Conservation (phyloP, 2,113 vertebrate genomes). For the Albula goreensis region DNA sequence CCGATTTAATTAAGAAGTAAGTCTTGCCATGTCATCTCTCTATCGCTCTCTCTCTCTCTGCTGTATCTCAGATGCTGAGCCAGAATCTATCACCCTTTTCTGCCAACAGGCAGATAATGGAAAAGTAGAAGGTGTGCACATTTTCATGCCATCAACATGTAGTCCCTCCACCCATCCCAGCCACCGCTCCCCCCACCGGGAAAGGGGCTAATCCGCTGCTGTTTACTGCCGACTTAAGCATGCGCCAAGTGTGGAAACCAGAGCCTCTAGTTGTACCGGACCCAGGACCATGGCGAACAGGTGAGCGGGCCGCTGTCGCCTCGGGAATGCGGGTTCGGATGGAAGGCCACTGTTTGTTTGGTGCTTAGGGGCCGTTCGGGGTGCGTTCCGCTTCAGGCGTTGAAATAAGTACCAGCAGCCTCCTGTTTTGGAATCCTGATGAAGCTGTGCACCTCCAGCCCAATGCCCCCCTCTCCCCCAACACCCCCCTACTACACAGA, state of each 20-base stretch:
- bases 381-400: background rate
- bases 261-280: constrained; percentile 44
- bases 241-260: constrained; percentile 45
- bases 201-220: constrained; percentile 46
- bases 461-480: background rate
- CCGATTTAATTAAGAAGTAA: too few species aligned
- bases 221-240: constrained; percentile 49
- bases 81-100: background rate
- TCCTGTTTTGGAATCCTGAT: background rate
- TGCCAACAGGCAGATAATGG: constrained; percentile 19
- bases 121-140: constrained; percentile 24
- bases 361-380: background rate
- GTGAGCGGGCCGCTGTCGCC: constrained; percentile 47
- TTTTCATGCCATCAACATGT: constrained; percentile 23
- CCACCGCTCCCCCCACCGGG: constrained; percentile 5
- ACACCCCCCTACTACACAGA: too few species aligned
- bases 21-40: background rate
- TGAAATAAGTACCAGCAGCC: background rate
- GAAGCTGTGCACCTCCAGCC: background rate
- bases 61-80: constrained; percentile 12
- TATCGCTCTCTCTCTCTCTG: constrained; percentile 11
- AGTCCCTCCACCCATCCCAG: constrained; percentile 1
- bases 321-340: constrained; percentile 28
- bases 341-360: background rate
- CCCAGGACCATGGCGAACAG: constrained; percentile 46